These are phyloP conservation scores for Apodemia mormo DNA, from an alignment of 2,888 invertebrate genomes.

Conservation along the genomic window DNA sequence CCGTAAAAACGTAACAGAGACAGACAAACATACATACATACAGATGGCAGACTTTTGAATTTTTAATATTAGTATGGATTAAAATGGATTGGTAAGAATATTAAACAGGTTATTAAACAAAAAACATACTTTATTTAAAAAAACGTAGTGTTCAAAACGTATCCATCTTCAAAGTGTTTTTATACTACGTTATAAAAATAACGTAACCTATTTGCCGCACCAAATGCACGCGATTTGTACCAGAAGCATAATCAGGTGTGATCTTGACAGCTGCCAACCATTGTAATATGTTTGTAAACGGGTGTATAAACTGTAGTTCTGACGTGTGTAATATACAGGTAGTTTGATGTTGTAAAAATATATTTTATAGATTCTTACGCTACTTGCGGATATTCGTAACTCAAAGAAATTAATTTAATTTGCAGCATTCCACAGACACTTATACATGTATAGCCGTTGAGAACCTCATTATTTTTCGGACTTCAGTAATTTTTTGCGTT, in stretches of 20 bases:
- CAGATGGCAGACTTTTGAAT: too few species aligned
- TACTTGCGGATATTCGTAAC: not conserved
- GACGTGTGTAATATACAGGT: not conserved
- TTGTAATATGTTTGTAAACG: conserved; percentile 18
- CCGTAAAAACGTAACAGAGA: too few species aligned
- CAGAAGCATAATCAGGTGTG: conserved; percentile 7
- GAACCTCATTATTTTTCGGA: too few species aligned
- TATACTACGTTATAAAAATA: not conserved
- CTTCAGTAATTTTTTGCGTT: too few species aligned
- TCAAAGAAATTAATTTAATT: too few species aligned
- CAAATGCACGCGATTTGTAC: not conserved
- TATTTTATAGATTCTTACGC: not conserved
- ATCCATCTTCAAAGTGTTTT: not conserved
- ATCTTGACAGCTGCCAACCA: conserved; percentile 6
- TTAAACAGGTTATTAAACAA: too few species aligned
- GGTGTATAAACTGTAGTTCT: not conserved
- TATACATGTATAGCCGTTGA: too few species aligned
- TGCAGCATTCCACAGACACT: too few species aligned
- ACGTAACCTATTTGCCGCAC: not conserved
- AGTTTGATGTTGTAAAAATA: not conserved
- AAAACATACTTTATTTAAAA: too few species aligned
- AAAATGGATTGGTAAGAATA: too few species aligned
- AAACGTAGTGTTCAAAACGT: not conserved
- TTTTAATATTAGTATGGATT: too few species aligned
- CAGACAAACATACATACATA: too few species aligned